Base-by-base conservation (phyloP, 1,140 invertebrate species). In the Tetragonula clypearis region DNA sequence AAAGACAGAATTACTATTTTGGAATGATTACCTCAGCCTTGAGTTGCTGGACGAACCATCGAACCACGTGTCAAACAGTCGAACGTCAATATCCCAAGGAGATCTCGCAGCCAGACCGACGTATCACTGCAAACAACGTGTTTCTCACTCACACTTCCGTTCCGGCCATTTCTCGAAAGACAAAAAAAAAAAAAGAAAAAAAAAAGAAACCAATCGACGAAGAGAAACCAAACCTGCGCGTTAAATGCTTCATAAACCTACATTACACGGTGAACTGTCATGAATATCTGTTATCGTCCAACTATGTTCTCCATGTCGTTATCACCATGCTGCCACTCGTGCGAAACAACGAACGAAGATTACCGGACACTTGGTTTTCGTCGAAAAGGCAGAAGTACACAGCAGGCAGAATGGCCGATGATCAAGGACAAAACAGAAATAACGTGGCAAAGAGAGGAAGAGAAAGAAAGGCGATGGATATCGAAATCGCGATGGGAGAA, bases 61-160 rank as follows among this genome's bases (percentile, higher is more conserved):
- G 21, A 53, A 53, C 58, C 62, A 41, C 79, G 72, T 9, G 73
- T 23, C 55, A 9, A 53, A 69, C 4, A 9, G 41, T 23, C 23
- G 26, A 30, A n/a, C 49, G 26, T 58, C 30, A 2, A 35, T 49
- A 62, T 56, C 49, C 71, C 69, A 55, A 17, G 69, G 30, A 12
- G 78, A 74, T 58, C 77, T 58, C 69, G 41, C 77, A 55, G n/a
- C 23, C 19, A 19, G 23, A 23, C 4, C 49, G 49, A 41, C 56
- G 56, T 77, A 69, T 62, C 75, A 85, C 83, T 26, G 71, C 30
- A 21, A 55, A 56, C 83, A 35, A 49, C 60, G 49, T n/a, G 53
- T 4, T 56, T 68, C 79, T 68, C 84, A 74, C 79, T 81, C 84
- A 85, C 84, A 85, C 84, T 75, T 81, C 79, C 6, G 53, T 75